phyloP scores from a whole-genome alignment of 2,797 vertebrate species.

The Sebastes hubbsi region DNA sequence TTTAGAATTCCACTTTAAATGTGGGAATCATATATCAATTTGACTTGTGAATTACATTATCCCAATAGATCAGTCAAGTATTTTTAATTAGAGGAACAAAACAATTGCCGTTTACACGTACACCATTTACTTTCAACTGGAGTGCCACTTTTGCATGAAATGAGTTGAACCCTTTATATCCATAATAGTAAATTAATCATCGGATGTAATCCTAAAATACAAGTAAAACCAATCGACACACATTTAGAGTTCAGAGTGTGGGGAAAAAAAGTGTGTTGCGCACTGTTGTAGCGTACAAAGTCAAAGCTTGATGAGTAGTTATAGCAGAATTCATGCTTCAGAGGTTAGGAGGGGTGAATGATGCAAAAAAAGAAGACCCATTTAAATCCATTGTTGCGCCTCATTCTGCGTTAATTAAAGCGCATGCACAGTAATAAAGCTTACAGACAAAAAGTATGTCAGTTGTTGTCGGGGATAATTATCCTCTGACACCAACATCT shows the following conservation, averaged over 20 bases:
- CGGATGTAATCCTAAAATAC: not conserved
- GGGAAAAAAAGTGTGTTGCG: not conserved
- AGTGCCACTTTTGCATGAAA: not conserved
- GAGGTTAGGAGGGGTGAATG: not conserved
- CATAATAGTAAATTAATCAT: not conserved
- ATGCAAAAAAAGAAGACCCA: not conserved
- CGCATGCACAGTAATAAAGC: slow-evolving; percentile 65
- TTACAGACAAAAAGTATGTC: slow-evolving; percentile 33
- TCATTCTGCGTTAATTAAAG: slow-evolving; percentile 26
- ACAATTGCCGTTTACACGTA: not conserved
- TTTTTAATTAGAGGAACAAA: not conserved
- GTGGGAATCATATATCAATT: not conserved
- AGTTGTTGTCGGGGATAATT: not conserved
- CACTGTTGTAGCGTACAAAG: not conserved
- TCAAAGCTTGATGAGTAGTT: slow-evolving; percentile 12
- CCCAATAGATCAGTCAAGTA: not conserved
- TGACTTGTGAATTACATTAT: not conserved
- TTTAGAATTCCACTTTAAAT: not conserved
- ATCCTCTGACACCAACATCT: slow-evolving; percentile 6
- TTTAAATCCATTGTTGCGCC: not conserved
- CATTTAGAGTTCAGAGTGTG: not conserved
- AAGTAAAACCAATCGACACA: not conserved
- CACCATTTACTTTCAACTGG: not conserved
- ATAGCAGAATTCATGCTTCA: slow-evolving; percentile 36
- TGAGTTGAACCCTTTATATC: not conserved